phyloP scores from a whole-genome alignment of 2,797 vertebrate genomes.

The Pachyuromys duprasi region DNA sequence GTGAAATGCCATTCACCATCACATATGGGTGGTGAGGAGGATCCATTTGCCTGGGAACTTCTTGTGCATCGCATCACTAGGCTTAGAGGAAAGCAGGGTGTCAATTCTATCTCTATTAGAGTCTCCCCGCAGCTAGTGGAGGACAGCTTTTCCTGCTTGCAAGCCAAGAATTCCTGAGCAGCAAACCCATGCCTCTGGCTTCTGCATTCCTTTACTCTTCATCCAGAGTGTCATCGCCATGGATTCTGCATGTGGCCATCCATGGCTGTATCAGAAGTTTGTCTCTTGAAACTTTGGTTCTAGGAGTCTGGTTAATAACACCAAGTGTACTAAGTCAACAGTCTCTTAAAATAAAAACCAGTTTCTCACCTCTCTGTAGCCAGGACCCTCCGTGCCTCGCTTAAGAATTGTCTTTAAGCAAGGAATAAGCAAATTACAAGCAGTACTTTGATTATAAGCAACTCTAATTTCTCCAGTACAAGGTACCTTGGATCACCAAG shows the following conservation, averaged over 20 bases:
- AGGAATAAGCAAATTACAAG: background rate
- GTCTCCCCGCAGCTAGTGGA: background rate
- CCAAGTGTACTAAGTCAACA: background rate
- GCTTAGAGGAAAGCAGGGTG: background rate
- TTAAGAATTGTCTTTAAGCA: background rate
- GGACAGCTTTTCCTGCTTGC: background rate
- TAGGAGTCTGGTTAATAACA: background rate
- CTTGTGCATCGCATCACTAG: background rate
- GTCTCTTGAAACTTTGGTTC: background rate
- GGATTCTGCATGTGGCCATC: background rate
- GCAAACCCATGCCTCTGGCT: background rate
- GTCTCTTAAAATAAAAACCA: background rate
- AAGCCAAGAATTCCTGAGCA: background rate
- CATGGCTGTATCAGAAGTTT: background rate
- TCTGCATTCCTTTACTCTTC: background rate
- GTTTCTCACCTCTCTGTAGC: background rate
- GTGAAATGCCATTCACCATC: background rate
- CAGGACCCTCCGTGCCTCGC: background rate
- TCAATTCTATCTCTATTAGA: background rate
- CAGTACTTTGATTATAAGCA: background rate
- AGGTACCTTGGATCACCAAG: background rate
- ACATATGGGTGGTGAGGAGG: background rate
- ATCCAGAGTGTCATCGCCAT: background rate
- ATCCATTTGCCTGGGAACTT: background rate
- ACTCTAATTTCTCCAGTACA: background rate